These are phyloP conservation scores for Neoascia interrupta DNA, from an alignment of 2,888 invertebrate species.

Conservation along the genomic window DNA sequence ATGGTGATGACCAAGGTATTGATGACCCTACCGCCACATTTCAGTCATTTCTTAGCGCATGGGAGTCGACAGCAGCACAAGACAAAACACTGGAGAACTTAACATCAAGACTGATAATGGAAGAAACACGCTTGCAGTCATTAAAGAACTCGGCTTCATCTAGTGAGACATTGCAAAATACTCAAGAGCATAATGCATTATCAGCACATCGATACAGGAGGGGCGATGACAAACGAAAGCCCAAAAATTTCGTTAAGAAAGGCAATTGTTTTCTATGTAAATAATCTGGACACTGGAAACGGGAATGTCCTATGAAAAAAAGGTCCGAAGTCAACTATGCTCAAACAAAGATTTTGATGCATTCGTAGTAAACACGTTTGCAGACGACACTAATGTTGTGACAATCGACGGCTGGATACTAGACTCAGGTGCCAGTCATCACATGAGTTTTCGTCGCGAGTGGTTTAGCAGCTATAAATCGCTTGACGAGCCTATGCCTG, in stretches of 20 bases:
- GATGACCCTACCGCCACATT: too few relatives aligned
- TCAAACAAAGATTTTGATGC: neutral
- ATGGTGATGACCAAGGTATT: too few relatives aligned
- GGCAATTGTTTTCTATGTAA: constrained; percentile 11
- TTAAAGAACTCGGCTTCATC: too few relatives aligned
- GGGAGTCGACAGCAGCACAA: too few relatives aligned
- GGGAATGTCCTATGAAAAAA: constrained; percentile 10
- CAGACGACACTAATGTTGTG: too few relatives aligned
- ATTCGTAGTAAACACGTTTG: too few relatives aligned
- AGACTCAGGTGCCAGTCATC: constrained; percentile 17
- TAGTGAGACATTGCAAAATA: too few relatives aligned
- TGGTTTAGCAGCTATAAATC: neutral
- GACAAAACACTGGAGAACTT: neutral
- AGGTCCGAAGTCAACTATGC: constrained; percentile 2
- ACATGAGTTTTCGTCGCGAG: constrained; percentile 7
- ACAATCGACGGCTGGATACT: constrained; percentile 15
- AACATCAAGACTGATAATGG: constrained; percentile 5
- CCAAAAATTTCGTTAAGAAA: too few relatives aligned
- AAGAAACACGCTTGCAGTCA: constrained; percentile 10
- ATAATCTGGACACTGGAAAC: constrained; percentile 1
- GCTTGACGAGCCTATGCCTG: constrained; percentile 6
- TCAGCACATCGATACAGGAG: neutral
- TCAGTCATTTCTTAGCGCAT: too few relatives aligned
- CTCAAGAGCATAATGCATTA: too few relatives aligned
- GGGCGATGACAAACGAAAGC: too few relatives aligned